Base-by-base conservation (phyloP, 2,797 vertebrate genomes). In the Sebastes umbrosus region DNA sequence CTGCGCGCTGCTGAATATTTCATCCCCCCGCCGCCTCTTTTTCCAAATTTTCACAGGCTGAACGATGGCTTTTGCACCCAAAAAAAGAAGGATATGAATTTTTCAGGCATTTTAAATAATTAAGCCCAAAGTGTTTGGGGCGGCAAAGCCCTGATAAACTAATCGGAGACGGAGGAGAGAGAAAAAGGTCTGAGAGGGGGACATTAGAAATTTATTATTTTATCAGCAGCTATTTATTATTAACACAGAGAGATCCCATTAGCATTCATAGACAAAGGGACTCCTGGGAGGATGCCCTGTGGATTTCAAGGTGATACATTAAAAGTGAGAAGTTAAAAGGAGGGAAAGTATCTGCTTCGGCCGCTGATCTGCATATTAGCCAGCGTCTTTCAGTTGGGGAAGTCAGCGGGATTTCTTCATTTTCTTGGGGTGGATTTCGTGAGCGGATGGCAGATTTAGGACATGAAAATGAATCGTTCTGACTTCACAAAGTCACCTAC, bases 131-230 rank as follows among this genome's bases (percentile, higher is more conserved):
- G 91, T 94, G 93, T 95, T 95, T 94, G 90, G 92, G 91, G 89
- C 80, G 54, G 88, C 79, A 72, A 89, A 92, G 89, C 84, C 89
- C 88, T 86, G 86, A 92, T 92, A 94, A 95, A 95, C 92, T 92
- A 90, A 94, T 95, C 91, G 91, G 69, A 90, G 90, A 85, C 12
- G 14, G 84, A 82, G 75, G 73, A 70, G 83, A 73, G 73, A 25
- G 43, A 60, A 75, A 73, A 80, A 77, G 89, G 88, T 92, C 90
- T 92, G 85, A 91, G 87, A 94, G 89, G 22, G 71, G 91, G 84
- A 90, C 91, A 95, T 94, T 91, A 92, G 90, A 91, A 94, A 95
- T 95, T 84, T 93, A 93, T 94, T 91, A 91, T 93, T 94, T 93
- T 93, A 93, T 94, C 90, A 92, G 90, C 86, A 67, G 83, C 89